Conservation (phyloP, 2,113 vertebrate species). For the Xerus inauris region DNA sequence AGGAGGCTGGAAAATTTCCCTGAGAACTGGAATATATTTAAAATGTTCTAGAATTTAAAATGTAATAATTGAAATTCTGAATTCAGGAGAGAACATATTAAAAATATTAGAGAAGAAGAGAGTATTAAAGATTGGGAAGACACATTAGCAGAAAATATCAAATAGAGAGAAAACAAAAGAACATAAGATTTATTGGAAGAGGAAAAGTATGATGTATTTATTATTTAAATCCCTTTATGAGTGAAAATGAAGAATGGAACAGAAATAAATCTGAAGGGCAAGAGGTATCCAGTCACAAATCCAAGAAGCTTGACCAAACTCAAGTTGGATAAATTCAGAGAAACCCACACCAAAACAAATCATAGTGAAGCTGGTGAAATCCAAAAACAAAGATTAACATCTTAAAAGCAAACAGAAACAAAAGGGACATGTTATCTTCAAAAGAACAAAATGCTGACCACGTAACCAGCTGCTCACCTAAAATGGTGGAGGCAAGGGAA, state of each 20-base stretch:
- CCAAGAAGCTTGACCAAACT: background rate
- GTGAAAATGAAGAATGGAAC: background rate
- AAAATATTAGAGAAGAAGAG: background rate
- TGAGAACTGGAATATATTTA: background rate
- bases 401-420: background rate
- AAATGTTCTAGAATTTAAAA: background rate
- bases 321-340: background rate
- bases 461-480: background rate
- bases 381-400: background rate
- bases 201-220: background rate
- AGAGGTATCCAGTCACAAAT: background rate
- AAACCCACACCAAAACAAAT: background rate
- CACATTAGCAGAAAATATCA: background rate
- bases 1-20: background rate
- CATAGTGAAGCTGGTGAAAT: background rate
- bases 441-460: background rate
- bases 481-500: too few relatives aligned
- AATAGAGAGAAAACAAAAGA: background rate
- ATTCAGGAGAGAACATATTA: background rate
- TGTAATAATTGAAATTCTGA: background rate
- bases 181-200: background rate
- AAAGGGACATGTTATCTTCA: background rate
- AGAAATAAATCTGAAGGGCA: background rate
- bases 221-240: background rate
- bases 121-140: background rate